Percentiles rank a stretch among this genome's conserved stretches.
phyloP scores from a whole-genome alignment of 2,888 invertebrate genomes.

The Melikaiella ostensackeni region DNA sequence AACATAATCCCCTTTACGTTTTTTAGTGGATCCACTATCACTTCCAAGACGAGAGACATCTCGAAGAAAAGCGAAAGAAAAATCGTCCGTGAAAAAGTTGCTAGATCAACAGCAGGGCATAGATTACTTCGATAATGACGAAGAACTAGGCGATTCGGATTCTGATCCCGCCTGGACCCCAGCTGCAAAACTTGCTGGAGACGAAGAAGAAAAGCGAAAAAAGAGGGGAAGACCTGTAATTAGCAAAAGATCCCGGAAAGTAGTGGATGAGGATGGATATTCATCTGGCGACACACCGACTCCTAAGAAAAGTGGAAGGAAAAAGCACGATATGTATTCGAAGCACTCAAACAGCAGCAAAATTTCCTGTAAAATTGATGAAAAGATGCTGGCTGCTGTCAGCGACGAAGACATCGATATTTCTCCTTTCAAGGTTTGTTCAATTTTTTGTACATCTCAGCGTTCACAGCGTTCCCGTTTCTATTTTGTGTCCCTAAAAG shows the following conservation, averaged over 20 bases:
- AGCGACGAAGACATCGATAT: conserved; percentile 74
- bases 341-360: conserved; percentile 61
- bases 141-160: conserved; percentile 83
- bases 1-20: not conserved
- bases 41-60: conserved; percentile 81
- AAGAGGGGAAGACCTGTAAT: conserved; percentile 73
- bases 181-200: conserved; percentile 78
- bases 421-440: conserved; percentile 72
- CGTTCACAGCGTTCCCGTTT: too few species aligned
- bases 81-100: conserved; percentile 79
- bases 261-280: conserved; percentile 81
- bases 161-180: conserved; percentile 89
- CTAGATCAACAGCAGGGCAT: conserved; percentile 74
- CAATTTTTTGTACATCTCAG: not conserved
- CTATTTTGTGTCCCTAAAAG: too few species aligned
- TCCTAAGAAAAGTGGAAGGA: conserved; percentile 76
- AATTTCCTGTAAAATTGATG: conserved; percentile 69
- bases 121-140: conserved; percentile 77
- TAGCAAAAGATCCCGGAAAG: conserved; percentile 65
- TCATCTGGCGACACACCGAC: conserved; percentile 76
- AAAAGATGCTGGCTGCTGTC: conserved; percentile 69
- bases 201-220: conserved; percentile 74
- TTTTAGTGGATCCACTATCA: conserved; percentile 71
- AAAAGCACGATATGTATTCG: conserved; percentile 64
- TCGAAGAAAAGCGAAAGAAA: conserved; percentile 84